Conservation (phyloP, 2,888 invertebrate genomes). For the Phanerotoma sp. region DNA sequence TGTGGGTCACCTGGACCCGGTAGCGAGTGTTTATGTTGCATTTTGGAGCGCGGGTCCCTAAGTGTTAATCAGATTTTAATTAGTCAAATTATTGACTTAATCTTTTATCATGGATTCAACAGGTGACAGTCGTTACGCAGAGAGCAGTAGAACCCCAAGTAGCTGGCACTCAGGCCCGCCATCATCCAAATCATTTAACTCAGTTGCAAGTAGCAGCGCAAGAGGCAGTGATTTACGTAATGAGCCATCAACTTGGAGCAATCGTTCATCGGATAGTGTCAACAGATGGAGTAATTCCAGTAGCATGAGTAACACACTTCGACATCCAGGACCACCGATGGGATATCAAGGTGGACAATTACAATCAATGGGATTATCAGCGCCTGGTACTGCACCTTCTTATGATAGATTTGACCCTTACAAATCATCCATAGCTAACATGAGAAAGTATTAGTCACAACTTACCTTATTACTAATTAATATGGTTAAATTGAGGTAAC, state of each 20-base stretch:
- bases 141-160: constrained; percentile 51
- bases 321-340: constrained; percentile 53
- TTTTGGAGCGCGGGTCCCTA: too few species aligned
- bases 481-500: too few species aligned
- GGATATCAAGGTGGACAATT: constrained; percentile 53
- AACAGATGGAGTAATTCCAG: constrained; percentile 55
- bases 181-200: constrained; percentile 53
- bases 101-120: constrained; percentile 22
- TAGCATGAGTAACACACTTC: constrained; percentile 50
- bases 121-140: constrained; percentile 55
- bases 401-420: constrained; percentile 55
- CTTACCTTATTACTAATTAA: too few species aligned
- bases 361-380: constrained; percentile 50
- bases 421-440: constrained; percentile 52
- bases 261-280: constrained; percentile 52
- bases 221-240: constrained; percentile 42
- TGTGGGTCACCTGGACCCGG: too few species aligned
- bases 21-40: too few species aligned
- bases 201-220: constrained; percentile 40
- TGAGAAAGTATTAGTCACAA: constrained; percentile 52
- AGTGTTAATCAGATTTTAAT: too few species aligned
- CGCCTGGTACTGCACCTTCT: constrained; percentile 50
- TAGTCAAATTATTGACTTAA: too few species aligned
- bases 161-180: constrained; percentile 55
- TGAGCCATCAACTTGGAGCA: constrained; percentile 53